These are phyloP conservation scores for Gastrophryne carolinensis DNA, from an alignment of 2,797 vertebrate genomes.

Conservation along the genomic window DNA sequence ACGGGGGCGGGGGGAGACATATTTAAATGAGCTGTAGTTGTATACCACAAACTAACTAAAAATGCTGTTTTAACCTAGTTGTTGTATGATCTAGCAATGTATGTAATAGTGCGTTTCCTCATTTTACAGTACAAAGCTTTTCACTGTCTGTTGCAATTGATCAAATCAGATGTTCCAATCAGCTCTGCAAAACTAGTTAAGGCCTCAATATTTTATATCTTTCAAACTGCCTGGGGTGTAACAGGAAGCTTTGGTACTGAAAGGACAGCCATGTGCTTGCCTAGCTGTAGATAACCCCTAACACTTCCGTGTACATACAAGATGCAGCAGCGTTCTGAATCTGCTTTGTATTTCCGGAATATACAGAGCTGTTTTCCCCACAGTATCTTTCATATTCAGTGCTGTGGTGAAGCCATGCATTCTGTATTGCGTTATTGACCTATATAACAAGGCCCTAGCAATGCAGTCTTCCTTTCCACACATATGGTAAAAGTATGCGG, in stretches of 20 bases:
- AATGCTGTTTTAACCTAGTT: no score
- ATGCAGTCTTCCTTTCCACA: no score
- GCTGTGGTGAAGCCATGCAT: no score
- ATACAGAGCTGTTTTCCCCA: not conserved
- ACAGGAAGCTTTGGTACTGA: slow-evolving; percentile 51
- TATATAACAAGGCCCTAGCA: no score
- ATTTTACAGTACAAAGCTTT: not conserved
- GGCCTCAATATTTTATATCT: slow-evolving; percentile 49
- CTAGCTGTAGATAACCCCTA: slow-evolving; percentile 13
- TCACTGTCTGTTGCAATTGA: slow-evolving; percentile 27
- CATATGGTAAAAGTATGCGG: no score
- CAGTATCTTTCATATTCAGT: no score
- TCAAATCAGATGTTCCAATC: slow-evolving; percentile 53
- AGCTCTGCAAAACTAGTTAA: slow-evolving; percentile 38
- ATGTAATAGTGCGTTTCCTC: slow-evolving; percentile 10
- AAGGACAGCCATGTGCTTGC: slow-evolving; percentile 27
- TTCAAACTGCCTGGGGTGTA: slow-evolving; percentile 36
- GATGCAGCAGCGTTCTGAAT: not conserved
- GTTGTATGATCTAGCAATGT: not conserved
- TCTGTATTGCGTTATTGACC: no score
- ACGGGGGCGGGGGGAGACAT: no score
- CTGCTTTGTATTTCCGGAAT: not conserved
- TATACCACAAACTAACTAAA: no score
- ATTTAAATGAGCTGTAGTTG: no score
- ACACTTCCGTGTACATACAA: not conserved